These are phyloP conservation scores for Smithornis capensis DNA, from an alignment of 2,113 vertebrate genomes.

Conservation along the genomic window DNA sequence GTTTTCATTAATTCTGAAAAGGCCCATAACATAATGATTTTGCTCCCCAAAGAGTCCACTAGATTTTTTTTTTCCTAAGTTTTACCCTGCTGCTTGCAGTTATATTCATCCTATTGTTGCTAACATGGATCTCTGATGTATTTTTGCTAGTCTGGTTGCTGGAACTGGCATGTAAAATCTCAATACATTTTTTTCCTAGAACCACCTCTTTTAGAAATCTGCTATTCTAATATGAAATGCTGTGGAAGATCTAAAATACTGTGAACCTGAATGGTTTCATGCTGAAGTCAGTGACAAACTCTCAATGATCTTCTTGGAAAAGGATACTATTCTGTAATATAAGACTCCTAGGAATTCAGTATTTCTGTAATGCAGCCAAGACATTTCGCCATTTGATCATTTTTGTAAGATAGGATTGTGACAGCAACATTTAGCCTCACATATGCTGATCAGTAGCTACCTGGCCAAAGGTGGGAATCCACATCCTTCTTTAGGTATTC, in stretches of 20 bases:
- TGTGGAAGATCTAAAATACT: not conserved
- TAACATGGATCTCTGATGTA: not conserved
- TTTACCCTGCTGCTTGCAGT: not conserved
- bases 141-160: not conserved
- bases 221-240: not conserved
- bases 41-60: not conserved
- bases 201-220: not conserved
- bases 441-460: not conserved
- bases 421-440: not conserved
- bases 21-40: not conserved
- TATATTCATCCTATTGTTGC: not conserved
- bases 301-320: not conserved
- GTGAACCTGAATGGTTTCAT: not conserved
- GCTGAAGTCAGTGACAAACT: not conserved
- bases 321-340: not conserved
- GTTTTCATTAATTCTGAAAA: not conserved
- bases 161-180: not conserved
- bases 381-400: not conserved
- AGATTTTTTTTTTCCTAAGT: not conserved
- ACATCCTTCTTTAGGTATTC: not conserved
- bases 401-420: not conserved
- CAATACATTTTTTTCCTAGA: not conserved
- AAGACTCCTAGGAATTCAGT: not conserved
- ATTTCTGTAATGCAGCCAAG: not conserved
- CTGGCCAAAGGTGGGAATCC: not conserved